These are phyloP conservation scores for Apamea epomidion DNA, from an alignment of 2,888 invertebrate genomes.

Conservation along the genomic window DNA sequence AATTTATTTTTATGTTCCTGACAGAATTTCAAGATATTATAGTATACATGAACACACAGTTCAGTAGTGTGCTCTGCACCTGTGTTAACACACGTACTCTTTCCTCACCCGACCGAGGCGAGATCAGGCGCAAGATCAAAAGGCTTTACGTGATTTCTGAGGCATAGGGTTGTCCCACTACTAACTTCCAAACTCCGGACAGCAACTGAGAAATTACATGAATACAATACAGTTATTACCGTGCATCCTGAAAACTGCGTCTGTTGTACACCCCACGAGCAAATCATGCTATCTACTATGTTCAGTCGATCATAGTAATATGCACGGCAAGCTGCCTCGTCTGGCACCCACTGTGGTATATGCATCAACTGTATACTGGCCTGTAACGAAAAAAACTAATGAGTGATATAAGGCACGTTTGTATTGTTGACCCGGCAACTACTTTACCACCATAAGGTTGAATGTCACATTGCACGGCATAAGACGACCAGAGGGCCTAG, in stretches of 20 bases:
- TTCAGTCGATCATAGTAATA: background rate
- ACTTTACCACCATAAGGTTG: background rate
- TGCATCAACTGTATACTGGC: constrained; percentile 30
- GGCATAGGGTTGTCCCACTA: no score
- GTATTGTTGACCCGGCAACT: background rate
- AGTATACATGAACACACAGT: background rate
- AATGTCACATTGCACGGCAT: no score
- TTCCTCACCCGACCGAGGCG: no score
- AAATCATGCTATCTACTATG: constrained; percentile 16
- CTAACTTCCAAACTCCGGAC: background rate
- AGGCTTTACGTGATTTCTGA: background rate
- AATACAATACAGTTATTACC: constrained; percentile 14
- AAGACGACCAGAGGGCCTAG: no score
- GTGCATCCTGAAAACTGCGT: constrained; percentile 16
- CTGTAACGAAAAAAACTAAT: constrained; percentile 2
- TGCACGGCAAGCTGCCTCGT: background rate
- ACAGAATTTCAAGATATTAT: background rate
- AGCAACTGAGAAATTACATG: background rate
- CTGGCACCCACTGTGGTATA: background rate
- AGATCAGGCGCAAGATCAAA: background rate
- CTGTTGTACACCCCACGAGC: background rate
- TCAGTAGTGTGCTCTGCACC: background rate
- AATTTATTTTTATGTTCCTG: background rate
- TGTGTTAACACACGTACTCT: background rate
- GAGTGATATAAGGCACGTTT: background rate